These are phyloP conservation scores for Druon quercuslanigerum DNA, from an alignment of 1,140 invertebrate species.

Conservation along the genomic window DNA sequence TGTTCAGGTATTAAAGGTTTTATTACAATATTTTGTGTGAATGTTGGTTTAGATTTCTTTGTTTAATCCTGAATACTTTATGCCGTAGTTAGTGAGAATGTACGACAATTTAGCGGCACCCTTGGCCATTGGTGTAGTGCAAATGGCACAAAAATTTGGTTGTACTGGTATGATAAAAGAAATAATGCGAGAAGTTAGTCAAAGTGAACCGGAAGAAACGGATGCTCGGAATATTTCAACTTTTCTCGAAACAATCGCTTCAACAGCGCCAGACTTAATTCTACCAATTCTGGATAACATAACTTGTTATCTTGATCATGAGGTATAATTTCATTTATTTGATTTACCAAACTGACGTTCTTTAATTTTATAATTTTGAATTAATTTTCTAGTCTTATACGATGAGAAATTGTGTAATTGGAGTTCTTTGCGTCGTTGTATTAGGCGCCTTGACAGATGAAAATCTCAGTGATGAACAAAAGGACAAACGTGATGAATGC, in stretches of 20 bases:
- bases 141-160: constrained; percentile 80
- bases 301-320: constrained; percentile 77
- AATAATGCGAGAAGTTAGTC: constrained; percentile 84
- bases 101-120: constrained; percentile 82
- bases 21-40: background rate
- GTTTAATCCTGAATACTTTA: constrained; percentile 34
- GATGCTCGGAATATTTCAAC: constrained; percentile 80
- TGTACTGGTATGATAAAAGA: constrained; percentile 82
- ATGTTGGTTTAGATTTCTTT: constrained; percentile 36
- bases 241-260: constrained; percentile 84
- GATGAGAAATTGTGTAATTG: constrained; percentile 87
- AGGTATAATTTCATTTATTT: constrained; percentile 70
- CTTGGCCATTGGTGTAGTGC: constrained; percentile 81
- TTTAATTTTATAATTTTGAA: constrained; percentile 48
- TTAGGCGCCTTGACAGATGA: constrained; percentile 82
- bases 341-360: constrained; percentile 1
- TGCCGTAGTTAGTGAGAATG: constrained; percentile 82
- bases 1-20: constrained; percentile 76
- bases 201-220: constrained; percentile 77
- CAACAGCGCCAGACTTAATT: constrained; percentile 80
- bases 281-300: constrained; percentile 79
- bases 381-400: constrained; percentile 81
- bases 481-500: constrained; percentile 82
- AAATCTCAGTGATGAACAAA: constrained; percentile 80
- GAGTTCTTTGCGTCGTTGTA: constrained; percentile 86